phyloP scores from a whole-genome alignment of 53 echinoderm and acorn worm species.

The Hippasteria phrygiana region DNA sequence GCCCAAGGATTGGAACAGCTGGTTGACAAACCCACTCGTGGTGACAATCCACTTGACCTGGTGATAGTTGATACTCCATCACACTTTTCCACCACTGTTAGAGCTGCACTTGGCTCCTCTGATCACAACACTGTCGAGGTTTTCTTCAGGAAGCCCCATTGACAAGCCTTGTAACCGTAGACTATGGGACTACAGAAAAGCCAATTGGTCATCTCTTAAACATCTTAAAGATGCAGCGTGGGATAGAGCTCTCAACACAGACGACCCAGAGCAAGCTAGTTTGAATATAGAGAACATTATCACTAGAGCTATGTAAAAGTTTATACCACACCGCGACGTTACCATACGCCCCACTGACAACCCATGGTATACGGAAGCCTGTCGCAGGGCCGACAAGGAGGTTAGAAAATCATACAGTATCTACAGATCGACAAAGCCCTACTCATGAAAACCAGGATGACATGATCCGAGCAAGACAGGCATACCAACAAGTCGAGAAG shows the following conservation, averaged over 20 bases:
- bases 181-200: background rate
- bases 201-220: background rate
- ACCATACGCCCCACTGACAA: background rate
- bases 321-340: background rate
- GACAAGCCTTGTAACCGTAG: background rate
- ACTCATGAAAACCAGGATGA: background rate
- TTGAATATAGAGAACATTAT: background rate
- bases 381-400: background rate
- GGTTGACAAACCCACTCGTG: background rate
- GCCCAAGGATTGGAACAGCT: background rate
- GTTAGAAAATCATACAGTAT: background rate
- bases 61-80: background rate
- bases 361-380: background rate
- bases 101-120: background rate
- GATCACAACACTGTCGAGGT: background rate
- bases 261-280: background rate
- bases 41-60: background rate
- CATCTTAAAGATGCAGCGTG: background rate
- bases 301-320: background rate
- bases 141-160: background rate
- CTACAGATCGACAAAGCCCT: background rate
- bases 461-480: background rate
- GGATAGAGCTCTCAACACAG: background rate
- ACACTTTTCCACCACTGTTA: constrained; percentile 2
- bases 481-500: background rate